Percentiles rank a stretch among this genome's conserved stretches.
Conservation (phyloP, 2,888 invertebrate genomes). For the Gryllus longicercus region DNA sequence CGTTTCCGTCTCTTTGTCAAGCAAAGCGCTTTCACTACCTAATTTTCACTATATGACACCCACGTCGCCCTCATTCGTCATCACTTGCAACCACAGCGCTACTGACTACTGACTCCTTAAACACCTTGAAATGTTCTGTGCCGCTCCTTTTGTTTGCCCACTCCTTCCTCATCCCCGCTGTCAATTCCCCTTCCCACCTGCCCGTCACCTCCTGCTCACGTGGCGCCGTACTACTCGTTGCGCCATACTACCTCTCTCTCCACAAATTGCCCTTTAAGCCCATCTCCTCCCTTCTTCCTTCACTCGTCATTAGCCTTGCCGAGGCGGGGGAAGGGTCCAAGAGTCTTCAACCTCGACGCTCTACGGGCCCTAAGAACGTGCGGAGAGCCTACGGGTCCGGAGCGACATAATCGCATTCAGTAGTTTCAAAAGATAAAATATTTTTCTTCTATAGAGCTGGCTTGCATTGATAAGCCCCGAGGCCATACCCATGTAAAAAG, state of each 20-base stretch:
- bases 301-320: neutral
- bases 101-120: too few relatives aligned
- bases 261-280: neutral
- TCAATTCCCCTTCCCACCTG: neutral
- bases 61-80: too few relatives aligned
- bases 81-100: too few relatives aligned
- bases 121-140: too few relatives aligned
- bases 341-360: neutral
- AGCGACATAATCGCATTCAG: conserved; percentile 17
- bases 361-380: neutral
- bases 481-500: conserved; percentile 2
- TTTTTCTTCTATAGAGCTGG: neutral
- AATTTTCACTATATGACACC: too few relatives aligned
- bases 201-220: neutral
- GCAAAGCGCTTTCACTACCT: too few relatives aligned
- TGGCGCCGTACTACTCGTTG: neutral
- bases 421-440: neutral
- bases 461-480: conserved; percentile 2
- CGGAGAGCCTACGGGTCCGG: neutral
- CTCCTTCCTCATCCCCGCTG: neutral
- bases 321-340: neutral
- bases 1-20: too few relatives aligned
- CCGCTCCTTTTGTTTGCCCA: neutral
- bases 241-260: neutral
- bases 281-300: neutral